phyloP scores from a whole-genome alignment of 2,888 invertebrate genomes.

The Ectemnius continuus region DNA sequence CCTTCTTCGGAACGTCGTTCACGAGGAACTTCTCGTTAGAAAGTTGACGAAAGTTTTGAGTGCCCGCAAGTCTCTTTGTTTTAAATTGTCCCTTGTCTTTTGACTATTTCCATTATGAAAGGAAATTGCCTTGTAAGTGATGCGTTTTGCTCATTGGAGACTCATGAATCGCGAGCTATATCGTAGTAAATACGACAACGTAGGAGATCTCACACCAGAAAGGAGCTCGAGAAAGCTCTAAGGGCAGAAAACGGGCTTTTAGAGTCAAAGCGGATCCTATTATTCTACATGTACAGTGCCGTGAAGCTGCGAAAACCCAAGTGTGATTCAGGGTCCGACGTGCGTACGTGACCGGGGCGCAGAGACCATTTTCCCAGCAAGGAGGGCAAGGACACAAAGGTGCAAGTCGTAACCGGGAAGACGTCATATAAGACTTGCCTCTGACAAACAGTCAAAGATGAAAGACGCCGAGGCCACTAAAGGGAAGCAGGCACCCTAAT shows the following conservation, averaged over 20 bases:
- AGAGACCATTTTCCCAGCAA: slow-evolving; percentile 2
- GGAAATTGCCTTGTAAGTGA: too few species aligned
- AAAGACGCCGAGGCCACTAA: not conserved
- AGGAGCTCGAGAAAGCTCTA: not conserved
- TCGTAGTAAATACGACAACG: too few species aligned
- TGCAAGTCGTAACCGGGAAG: not conserved
- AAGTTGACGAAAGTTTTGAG: too few species aligned
- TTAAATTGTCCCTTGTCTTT: too few species aligned
- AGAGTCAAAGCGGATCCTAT: slow-evolving; percentile 8
- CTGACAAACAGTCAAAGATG: not conserved
- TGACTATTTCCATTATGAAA: too few species aligned
- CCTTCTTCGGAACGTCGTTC: too few species aligned
- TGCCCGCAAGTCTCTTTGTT: too few species aligned
- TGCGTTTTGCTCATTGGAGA: too few species aligned
- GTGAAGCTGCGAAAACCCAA: slow-evolving; percentile 10
- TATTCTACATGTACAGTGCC: slow-evolving; percentile 5
- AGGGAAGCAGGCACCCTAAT: too few species aligned
- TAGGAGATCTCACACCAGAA: not conserved
- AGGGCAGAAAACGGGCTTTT: slow-evolving; percentile 6
- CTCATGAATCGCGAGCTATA: too few species aligned
- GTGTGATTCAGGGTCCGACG: slow-evolving; percentile 10
- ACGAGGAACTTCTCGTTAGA: too few species aligned
- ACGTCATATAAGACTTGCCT: not conserved
- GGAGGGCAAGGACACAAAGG: slow-evolving; percentile 1
- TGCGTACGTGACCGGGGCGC: slow-evolving; percentile 7